phyloP scores from a whole-genome alignment of 1,140 invertebrate species.

The Pararge aegeria region DNA sequence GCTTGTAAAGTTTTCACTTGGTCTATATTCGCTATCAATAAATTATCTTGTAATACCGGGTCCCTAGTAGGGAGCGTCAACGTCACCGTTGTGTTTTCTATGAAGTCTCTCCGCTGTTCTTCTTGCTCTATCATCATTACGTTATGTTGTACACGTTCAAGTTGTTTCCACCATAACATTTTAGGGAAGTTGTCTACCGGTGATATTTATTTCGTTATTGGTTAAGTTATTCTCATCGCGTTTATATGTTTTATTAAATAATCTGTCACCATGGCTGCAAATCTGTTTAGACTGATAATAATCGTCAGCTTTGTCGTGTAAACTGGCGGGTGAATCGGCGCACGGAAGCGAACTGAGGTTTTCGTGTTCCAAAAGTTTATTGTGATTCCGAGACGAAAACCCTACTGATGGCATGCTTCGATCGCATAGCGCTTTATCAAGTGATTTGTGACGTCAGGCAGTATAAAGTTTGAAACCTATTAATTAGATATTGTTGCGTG shows the following conservation, averaged over 20 bases:
- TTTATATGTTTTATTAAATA: slow-evolving; percentile 10
- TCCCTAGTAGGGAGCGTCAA: slow-evolving; percentile 54
- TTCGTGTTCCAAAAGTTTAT: slow-evolving; percentile 49
- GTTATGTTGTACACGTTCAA: slow-evolving; percentile 56
- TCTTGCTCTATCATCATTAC: slow-evolving; percentile 66
- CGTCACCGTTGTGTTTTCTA: slow-evolving; percentile 57
- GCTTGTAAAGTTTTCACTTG: slow-evolving; percentile 82
- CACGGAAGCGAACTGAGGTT: slow-evolving; percentile 59
- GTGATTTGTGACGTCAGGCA: slow-evolving; percentile 60
- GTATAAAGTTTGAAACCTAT: slow-evolving; percentile 19
- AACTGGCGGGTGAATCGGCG: slow-evolving; percentile 50
- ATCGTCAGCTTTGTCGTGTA: slow-evolving; percentile 36
- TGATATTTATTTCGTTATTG: slow-evolving; percentile 10
- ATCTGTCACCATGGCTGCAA: slow-evolving; percentile 61
- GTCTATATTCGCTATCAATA: slow-evolving; percentile 67
- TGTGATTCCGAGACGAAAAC: slow-evolving; percentile 55
- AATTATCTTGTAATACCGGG: slow-evolving; percentile 60
- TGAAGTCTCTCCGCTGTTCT: slow-evolving; percentile 53
- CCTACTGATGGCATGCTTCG: slow-evolving; percentile 51
- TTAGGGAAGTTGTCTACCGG: slow-evolving; percentile 25
- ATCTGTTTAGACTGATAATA: slow-evolving; percentile 38
- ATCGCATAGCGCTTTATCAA: slow-evolving; percentile 51
- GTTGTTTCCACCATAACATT: slow-evolving; percentile 77
- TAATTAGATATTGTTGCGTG: slow-evolving; percentile 8
- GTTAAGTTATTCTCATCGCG: slow-evolving; percentile 18